Conservation (phyloP, 2,113 vertebrate genomes). For the Heloderma charlesbogerti region DNA sequence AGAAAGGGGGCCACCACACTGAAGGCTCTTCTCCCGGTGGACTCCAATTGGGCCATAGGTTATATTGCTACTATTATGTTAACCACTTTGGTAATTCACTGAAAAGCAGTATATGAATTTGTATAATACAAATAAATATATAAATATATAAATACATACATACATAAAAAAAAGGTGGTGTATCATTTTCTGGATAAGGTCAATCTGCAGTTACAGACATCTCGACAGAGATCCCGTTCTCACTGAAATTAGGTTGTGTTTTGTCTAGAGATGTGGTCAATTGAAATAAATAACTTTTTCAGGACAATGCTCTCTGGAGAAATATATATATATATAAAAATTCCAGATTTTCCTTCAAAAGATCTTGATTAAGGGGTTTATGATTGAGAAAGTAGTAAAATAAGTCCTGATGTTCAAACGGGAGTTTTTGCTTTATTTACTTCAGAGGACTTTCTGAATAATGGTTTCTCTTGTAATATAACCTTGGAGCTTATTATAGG, state of each 20-base stretch:
- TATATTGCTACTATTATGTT: too few species aligned
- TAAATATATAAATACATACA: too few species aligned
- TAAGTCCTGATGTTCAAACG: not conserved
- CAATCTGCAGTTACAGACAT: not conserved
- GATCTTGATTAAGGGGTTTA: not conserved
- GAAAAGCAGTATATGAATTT: too few species aligned
- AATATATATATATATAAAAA: not conserved
- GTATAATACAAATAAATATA: too few species aligned
- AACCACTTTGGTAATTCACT: too few species aligned
- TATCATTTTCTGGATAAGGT: not conserved
- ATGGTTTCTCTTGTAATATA: not conserved
- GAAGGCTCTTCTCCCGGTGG: too few species aligned
- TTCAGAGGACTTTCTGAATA: not conserved
- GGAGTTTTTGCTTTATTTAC: conserved; percentile 29
- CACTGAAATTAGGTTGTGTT: not conserved
- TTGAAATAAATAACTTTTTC: not conserved
- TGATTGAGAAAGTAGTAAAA: not conserved
- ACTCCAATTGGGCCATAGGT: too few species aligned
- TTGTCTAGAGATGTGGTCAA: not conserved
- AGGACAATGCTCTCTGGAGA: not conserved
- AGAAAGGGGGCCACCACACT: too few species aligned
- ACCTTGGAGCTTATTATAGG: conserved; percentile 27
- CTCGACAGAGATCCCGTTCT: not conserved
- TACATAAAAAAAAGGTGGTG: too few species aligned
- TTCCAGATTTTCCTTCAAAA: not conserved